A percentile compares a stretch with the other conserved stretches of the same genome.
Conservation (phyloP, 2,797 vertebrate species). For the Sylvilagus floridanus region DNA sequence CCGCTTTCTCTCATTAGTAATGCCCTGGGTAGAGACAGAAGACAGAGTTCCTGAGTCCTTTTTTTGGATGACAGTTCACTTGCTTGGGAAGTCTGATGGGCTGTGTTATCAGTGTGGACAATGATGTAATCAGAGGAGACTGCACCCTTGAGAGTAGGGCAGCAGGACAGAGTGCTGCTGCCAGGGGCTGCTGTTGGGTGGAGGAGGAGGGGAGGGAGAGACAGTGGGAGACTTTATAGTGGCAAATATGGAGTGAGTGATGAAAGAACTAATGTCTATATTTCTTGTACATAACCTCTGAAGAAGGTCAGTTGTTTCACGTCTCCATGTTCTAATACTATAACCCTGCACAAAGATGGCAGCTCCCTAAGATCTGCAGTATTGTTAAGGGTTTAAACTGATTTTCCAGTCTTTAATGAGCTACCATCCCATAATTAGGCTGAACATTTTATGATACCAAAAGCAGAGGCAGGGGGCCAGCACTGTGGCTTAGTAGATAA, state of each 20-base stretch:
- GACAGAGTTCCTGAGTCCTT: slow-evolving; percentile 13
- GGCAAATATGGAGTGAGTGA: not conserved
- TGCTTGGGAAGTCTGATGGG: not conserved
- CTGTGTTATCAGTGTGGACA: not conserved
- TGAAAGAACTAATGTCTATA: not conserved
- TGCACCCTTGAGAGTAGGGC: not conserved
- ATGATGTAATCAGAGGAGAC: slow-evolving; percentile 3
- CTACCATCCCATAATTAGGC: slow-evolving; percentile 32
- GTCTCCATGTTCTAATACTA: slow-evolving; percentile 9
- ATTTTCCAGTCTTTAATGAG: slow-evolving; percentile 29
- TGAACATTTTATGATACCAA: not conserved
- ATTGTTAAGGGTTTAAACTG: not conserved
- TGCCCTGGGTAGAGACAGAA: slow-evolving; percentile 89
- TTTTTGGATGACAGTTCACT: not conserved
- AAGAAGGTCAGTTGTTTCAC: not conserved
- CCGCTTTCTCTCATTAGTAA: slow-evolving; percentile 94
- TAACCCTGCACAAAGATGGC: not conserved
- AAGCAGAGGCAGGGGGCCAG: not conserved
- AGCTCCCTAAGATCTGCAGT: not conserved
- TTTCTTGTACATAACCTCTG: not conserved
- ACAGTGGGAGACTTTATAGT: not conserved
- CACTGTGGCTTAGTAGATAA: no score
- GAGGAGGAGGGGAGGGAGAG: not conserved
- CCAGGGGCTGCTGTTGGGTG: not conserved
- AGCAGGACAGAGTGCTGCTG: not conserved